Conservation (phyloP, 1,140 invertebrate species). For the Orius insidiosus region DNA sequence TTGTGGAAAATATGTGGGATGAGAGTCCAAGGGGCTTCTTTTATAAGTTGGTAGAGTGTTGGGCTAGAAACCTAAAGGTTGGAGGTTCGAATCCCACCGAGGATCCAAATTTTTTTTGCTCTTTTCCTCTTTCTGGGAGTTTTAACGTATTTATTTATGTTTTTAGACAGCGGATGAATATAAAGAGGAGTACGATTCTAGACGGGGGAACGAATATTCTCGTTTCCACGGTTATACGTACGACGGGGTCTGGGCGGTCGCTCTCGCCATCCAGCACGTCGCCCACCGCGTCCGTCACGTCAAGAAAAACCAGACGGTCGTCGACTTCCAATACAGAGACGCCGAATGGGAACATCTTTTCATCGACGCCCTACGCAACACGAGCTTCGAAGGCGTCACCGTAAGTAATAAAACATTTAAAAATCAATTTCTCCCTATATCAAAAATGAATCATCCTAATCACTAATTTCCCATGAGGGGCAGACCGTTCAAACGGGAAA, state of each 20-base stretch:
- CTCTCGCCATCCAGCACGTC: constrained; percentile 75
- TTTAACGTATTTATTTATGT: too few relatives aligned
- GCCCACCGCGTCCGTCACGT: constrained; percentile 42
- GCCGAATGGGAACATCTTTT: constrained; percentile 76
- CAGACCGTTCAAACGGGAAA: too few relatives aligned
- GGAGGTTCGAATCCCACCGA: too few relatives aligned
- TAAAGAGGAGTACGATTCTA: constrained; percentile 59
- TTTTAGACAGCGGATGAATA: constrained; percentile 88
- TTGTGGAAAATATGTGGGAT: too few relatives aligned
- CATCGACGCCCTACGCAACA: constrained; percentile 70
- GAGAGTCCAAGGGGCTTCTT: too few relatives aligned
- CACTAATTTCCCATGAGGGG: too few relatives aligned
- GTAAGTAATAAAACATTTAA: constrained; percentile 35
- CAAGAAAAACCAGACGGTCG: constrained; percentile 50
- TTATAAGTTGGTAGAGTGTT: too few relatives aligned
- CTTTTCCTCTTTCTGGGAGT: too few relatives aligned
- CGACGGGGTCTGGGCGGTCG: constrained; percentile 93
- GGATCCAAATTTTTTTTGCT: too few relatives aligned
- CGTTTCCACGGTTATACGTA: constrained; percentile 94
- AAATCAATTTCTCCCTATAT: too few relatives aligned
- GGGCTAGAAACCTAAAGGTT: too few relatives aligned
- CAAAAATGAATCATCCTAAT: too few relatives aligned
- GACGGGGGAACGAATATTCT: constrained; percentile 66
- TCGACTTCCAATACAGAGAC: constrained; percentile 67
- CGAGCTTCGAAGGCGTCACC: constrained; percentile 85